A percentile compares a stretch with the other conserved stretches of the same genome.
Conservation (phyloP, 2,888 invertebrate genomes). For the Hirtodrosophila histrioides region DNA sequence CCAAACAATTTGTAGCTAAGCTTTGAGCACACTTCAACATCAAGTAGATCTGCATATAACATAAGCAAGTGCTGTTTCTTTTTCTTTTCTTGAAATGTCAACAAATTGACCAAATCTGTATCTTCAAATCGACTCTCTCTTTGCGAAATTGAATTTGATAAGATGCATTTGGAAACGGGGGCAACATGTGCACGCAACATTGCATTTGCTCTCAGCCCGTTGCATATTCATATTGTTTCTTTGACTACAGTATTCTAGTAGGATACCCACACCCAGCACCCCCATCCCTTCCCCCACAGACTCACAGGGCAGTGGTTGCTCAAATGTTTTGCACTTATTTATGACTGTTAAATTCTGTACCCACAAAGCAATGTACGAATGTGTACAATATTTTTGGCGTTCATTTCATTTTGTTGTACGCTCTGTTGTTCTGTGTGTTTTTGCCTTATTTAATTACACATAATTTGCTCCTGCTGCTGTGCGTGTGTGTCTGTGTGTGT, state of each 20-base stretch:
- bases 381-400: slow-evolving; percentile 52
- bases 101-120: too few relatives aligned
- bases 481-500: slow-evolving; percentile 8
- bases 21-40: too few relatives aligned
- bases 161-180: too few relatives aligned
- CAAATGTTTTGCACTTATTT: slow-evolving; percentile 49
- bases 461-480: slow-evolving; percentile 46
- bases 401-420: slow-evolving; percentile 49
- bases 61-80: too few relatives aligned
- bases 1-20: background rate
- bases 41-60: too few relatives aligned
- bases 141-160: too few relatives aligned
- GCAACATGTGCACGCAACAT: background rate
- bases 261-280: too few relatives aligned
- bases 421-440: slow-evolving; percentile 26
- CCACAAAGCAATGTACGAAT: slow-evolving; percentile 14
- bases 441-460: slow-evolving; percentile 62
- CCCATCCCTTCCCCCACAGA: background rate
- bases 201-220: background rate
- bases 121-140: too few relatives aligned
- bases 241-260: background rate
- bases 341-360: slow-evolving; percentile 29
- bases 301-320: slow-evolving; percentile 2
- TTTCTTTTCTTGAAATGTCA: too few relatives aligned
- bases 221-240: background rate